Percentiles rank a stretch among this genome's conserved stretches.
These are phyloP conservation scores for Poeciliopsis infans DNA, from an alignment of 2,797 vertebrate genomes.

Conservation along the genomic window DNA sequence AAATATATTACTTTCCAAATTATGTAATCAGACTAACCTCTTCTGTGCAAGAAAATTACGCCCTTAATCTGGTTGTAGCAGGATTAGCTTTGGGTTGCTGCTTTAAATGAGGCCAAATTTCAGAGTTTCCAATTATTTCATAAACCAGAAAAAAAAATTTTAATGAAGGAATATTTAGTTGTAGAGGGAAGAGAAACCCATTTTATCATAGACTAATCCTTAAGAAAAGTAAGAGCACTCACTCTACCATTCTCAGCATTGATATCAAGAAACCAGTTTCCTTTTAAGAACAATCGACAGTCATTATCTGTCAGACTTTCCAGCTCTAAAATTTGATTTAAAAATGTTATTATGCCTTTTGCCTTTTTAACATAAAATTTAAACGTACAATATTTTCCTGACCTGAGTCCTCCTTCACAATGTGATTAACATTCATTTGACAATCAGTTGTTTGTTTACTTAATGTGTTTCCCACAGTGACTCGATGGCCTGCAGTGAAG, in stretches of 20 bases:
- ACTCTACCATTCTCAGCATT: neutral
- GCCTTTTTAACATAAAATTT: slow-evolving; percentile 5
- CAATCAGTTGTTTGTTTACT: neutral
- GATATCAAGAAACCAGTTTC: neutral
- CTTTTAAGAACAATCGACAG: neutral
- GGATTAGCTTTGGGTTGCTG: neutral
- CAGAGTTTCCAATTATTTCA: neutral
- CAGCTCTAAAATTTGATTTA: neutral
- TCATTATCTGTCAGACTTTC: neutral
- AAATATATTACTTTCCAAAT: too few species aligned
- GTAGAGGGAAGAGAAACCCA: neutral
- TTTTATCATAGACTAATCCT: neutral
- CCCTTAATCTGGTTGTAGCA: too few species aligned
- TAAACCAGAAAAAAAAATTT: neutral
- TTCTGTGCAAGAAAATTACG: neutral
- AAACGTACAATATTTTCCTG: neutral
- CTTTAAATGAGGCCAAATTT: neutral
- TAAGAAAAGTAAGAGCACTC: neutral
- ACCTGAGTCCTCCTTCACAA: neutral
- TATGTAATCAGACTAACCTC: neutral
- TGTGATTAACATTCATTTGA: neutral
- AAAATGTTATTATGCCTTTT: neutral
- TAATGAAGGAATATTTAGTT: neutral
- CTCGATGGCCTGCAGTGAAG: neutral
- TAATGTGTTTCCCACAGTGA: slow-evolving; percentile 7